Base-by-base conservation (phyloP, 2,113 vertebrate species). In the Rissa tridactyla region DNA sequence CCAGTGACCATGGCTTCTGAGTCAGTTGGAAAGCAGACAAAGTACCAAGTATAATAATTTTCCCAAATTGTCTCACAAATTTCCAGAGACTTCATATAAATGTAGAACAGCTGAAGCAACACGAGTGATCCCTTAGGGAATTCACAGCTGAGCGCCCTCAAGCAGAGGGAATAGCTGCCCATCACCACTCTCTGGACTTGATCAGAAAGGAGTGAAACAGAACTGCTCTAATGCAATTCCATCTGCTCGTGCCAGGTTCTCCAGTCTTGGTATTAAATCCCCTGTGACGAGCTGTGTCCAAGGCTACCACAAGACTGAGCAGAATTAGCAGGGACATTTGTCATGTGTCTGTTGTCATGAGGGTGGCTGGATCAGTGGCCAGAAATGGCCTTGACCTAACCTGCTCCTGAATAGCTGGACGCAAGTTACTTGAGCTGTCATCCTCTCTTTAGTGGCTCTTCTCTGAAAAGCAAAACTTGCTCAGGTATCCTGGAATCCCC, bases 21-120 rank as follows among this genome's bases (percentile, higher is more conserved):
- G 73, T 95, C 86, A 94, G 58, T 26, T 95, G 96, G 91, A 91
- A 91, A 95, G 83, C 77, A 85, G 86, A 88, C 88, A 76, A 87
- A 90, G 58, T 69, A 92, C 49, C 32, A 21, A 92, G 46, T 66
- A 58, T n/a, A 92, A 90, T 90, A 91, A 85, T 92, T 92, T 89
- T 76, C 84, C 92, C 42, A 89, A 95, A 91, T 82, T 76, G 78
- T 76, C 82, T 91, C 91, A 87, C 73, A 85, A 80, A 80, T 97
- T 95, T 94, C 70, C 73, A 96, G 64, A 88, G 88, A 61, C 77
- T 95, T 92, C 70, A 46, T 79, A 42, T 71, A 92, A 95, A 95
- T 95, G 73, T 72, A 52, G 65, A 94, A 91, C 95, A 94, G 96
- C 88, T 97, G 95, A 97, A 82, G 91, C 58, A 94, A 83, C 78